Conservation (phyloP, 2,113 vertebrate genomes). For the Corapipo altera region DNA sequence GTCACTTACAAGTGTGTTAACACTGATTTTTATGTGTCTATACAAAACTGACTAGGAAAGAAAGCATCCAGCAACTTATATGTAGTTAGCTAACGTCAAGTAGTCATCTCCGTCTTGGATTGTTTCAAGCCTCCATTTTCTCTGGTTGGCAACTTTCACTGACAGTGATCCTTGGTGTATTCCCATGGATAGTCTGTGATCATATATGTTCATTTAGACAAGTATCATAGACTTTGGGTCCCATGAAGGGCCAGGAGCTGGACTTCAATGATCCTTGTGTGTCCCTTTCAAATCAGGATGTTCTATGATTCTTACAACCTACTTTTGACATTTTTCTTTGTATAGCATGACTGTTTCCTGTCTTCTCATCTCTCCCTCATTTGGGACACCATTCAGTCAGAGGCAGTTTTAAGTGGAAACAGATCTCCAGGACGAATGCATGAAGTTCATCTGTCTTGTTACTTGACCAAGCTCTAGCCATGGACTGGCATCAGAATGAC, state of each 20-base stretch:
- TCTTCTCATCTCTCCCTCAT: neutral
- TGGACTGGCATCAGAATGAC: neutral
- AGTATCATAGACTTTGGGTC: neutral
- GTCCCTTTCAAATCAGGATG: neutral
- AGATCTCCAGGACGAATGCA: neutral
- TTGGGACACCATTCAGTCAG: neutral
- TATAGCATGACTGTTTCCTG: neutral
- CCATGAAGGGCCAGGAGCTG: neutral
- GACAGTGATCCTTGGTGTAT: neutral
- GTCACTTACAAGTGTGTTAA: neutral
- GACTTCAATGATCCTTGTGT: neutral
- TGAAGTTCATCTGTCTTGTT: neutral
- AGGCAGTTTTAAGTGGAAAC: neutral
- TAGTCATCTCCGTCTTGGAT: neutral
- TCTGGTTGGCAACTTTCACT: neutral
- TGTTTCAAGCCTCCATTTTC: neutral
- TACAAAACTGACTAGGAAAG: neutral
- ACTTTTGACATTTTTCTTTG: neutral
- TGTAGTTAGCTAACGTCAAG: neutral
- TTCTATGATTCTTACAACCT: neutral
- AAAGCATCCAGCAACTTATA: neutral
- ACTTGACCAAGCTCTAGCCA: neutral
- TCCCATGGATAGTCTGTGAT: rapidly evolving
- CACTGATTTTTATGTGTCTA: neutral
- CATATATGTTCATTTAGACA: neutral